phyloP scores from a whole-genome alignment of 2,797 vertebrate species.

The Ceryle rudis region DNA sequence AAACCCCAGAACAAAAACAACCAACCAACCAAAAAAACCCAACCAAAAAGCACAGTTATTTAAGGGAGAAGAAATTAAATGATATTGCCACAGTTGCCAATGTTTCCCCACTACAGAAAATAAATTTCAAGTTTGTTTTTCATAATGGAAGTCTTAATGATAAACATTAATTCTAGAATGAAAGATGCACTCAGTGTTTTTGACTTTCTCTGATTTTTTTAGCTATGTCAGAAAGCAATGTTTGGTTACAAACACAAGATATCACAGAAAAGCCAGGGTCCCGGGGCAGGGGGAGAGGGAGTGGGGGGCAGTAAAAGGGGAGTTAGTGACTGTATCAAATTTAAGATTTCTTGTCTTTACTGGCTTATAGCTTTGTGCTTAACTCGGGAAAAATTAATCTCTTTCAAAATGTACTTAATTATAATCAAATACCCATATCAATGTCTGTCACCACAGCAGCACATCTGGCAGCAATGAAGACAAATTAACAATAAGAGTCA shows the following conservation, averaged over 20 bases:
- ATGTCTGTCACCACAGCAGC: conserved; percentile 81
- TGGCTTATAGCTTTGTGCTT: conserved; percentile 44
- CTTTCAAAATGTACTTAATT: conserved; percentile 65
- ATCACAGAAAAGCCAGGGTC: neutral
- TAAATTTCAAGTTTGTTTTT: neutral
- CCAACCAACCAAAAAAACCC: too few relatives aligned
- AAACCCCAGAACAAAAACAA: neutral
- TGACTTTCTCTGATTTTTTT: neutral
- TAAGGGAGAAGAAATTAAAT: neutral
- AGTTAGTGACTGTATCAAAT: neutral
- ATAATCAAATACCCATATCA: conserved; percentile 62
- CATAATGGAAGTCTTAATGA: neutral
- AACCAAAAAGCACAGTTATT: neutral
- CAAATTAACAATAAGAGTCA: conserved; percentile 84
- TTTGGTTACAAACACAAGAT: neutral
- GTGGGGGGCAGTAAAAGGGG: neutral
- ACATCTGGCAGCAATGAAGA: conserved; percentile 88
- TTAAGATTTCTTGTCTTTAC: conserved; percentile 40
- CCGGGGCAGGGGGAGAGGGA: neutral
- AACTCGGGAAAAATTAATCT: conserved; percentile 57
- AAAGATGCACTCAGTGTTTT: neutral
- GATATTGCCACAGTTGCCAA: neutral
- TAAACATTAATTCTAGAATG: neutral
- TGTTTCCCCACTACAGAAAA: neutral
- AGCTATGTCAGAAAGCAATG: neutral